Conservation (phyloP, 53 echinoderm and acorn worm species). For the Henricia sp. region DNA sequence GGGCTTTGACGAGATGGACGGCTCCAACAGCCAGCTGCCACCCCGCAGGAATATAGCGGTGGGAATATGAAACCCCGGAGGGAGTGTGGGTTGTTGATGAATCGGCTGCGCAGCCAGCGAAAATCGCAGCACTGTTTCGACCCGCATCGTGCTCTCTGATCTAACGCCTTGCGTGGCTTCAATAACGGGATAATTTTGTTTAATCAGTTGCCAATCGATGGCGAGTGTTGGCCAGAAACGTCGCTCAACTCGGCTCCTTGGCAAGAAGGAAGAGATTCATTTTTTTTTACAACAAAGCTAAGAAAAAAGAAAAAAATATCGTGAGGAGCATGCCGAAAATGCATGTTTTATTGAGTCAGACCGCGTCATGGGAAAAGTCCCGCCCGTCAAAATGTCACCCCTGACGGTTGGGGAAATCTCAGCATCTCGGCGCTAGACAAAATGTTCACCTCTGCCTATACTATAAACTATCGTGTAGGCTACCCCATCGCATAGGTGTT, state of each 20-base stretch:
- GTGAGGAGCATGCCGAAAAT: constrained; percentile 6
- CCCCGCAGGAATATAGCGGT: constrained; percentile 22
- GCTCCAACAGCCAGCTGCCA: constrained; percentile 53
- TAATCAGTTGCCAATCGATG: constrained; percentile 96
- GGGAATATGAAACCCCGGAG: constrained; percentile 10
- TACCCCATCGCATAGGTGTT: background rate
- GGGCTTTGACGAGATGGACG: constrained; percentile 54
- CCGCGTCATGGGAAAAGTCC: constrained; percentile 14
- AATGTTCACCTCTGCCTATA: background rate
- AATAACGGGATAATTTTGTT: constrained; percentile 91
- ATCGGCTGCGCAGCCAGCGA: constrained; percentile 63
- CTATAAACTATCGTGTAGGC: background rate
- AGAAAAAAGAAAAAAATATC: constrained; percentile 54
- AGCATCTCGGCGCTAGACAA: background rate
- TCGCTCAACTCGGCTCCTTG: constrained; percentile 67
- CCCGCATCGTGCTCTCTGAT: constrained; percentile 76
- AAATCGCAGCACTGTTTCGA: constrained; percentile 74
- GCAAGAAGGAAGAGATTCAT: constrained; percentile 29
- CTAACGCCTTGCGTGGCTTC: constrained; percentile 68
- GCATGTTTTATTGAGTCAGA: constrained; percentile 56
- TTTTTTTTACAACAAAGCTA: background rate
- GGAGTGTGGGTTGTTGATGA: constrained; percentile 44
- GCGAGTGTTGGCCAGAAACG: constrained; percentile 68
- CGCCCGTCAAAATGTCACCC: constrained; percentile 61
- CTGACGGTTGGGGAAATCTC: background rate